These are phyloP conservation scores for Tethya wilhelma DNA, from an alignment of 37 sponge, comb jelly and placozoan genomes.

Conservation along the genomic window DNA sequence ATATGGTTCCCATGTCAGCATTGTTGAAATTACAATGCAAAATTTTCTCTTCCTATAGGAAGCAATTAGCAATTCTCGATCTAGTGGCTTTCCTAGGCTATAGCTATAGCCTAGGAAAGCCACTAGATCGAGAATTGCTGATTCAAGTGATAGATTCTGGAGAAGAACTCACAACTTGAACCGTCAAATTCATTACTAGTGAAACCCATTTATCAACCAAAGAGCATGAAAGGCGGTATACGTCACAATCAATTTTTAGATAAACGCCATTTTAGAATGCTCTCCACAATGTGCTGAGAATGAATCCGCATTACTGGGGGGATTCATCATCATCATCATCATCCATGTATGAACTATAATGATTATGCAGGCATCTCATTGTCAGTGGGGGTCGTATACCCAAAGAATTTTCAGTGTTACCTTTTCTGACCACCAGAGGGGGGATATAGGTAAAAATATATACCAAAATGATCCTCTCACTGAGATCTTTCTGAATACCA, in stretches of 20 bases:
- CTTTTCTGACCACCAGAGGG: too few relatives aligned
- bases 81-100: constrained; percentile 56
- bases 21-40: constrained; percentile 71
- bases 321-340: too few relatives aligned
- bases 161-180: constrained; percentile 53
- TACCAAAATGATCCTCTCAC: too few relatives aligned
- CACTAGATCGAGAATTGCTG: constrained; percentile 32
- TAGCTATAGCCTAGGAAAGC: too few relatives aligned
- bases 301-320: constrained; percentile 92
- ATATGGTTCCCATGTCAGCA: too few relatives aligned
- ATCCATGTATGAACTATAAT: too few relatives aligned
- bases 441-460: too few relatives aligned
- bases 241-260: constrained; percentile 77
- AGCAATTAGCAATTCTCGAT: constrained; percentile 50
- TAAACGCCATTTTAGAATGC: constrained; percentile 27
- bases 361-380: too few relatives aligned
- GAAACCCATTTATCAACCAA: constrained; percentile 74
- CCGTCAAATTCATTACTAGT: constrained; percentile 62
- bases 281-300: constrained; percentile 33
- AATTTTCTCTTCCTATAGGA: constrained; percentile 61
- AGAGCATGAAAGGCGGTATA: constrained; percentile 34
- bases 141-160: constrained; percentile 45
- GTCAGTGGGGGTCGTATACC: too few relatives aligned
- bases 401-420: too few relatives aligned
- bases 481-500: too few relatives aligned